These are phyloP conservation scores for Alcis repandata DNA, from an alignment of 2,888 invertebrate species.

Conservation along the genomic window DNA sequence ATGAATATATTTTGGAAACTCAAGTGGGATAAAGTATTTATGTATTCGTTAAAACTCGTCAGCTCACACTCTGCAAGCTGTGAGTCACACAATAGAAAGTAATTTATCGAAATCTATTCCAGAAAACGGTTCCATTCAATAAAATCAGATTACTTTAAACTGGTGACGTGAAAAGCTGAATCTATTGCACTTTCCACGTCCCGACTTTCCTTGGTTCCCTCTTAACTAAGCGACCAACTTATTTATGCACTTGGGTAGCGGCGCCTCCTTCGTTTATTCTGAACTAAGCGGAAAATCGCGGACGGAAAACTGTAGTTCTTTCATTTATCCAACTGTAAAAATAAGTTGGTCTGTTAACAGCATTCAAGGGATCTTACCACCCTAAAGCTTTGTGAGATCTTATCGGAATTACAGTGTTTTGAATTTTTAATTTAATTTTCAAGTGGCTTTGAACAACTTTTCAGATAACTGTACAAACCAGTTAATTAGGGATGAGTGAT, in stretches of 20 bases:
- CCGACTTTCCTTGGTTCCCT: conserved; percentile 8
- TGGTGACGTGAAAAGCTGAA: conserved; percentile 2
- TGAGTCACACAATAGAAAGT: conserved; percentile 13
- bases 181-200: conserved; percentile 10
- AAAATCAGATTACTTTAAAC: conserved; percentile 19
- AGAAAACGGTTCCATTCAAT: conserved; percentile 8
- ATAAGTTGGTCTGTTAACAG: not conserved
- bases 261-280: not conserved
- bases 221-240: not conserved
- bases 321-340: not conserved
- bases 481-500: not conserved
- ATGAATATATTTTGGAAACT: too few relatives aligned
- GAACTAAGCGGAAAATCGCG: not conserved
- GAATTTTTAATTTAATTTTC: conserved; percentile 22
- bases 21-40: too few relatives aligned
- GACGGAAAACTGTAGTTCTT: not conserved
- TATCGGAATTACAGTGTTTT: conserved; percentile 18
- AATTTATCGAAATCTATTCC: conserved; percentile 28
- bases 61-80: too few relatives aligned
- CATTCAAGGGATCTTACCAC: not conserved
- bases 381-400: conserved; percentile 1
- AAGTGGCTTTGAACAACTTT: not conserved
- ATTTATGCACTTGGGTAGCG: not conserved
- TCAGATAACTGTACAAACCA: not conserved
- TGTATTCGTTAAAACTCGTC: too few relatives aligned